Evolutionary conservation across 2,888 invertebrate genomes (phyloP), one percentile per base, ranked within the genome.

Genomic region (Tanypteryx hageni): DNA sequence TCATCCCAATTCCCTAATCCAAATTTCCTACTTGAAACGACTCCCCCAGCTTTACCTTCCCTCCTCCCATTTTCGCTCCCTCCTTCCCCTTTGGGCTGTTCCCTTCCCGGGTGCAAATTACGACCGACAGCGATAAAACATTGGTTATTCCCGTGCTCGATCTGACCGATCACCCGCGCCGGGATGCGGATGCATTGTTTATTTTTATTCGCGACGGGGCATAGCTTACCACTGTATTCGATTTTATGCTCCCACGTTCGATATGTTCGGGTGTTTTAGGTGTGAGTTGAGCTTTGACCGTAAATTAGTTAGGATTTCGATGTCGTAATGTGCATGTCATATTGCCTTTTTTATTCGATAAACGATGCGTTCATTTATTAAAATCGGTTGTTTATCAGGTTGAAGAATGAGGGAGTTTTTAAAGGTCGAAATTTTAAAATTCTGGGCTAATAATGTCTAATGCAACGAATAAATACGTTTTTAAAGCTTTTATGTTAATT

Each of bases 181-280:
- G 76, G 10, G 76, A 76, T 27, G 76, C 18, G 18, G 76, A 68
- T 68, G 68, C 68, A 76, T 76, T 27, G 27, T 76, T 76, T 44
- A 44, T 44, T 76, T 76, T 76, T 76, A 27, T 76, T 76, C 10
- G 22, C 22, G 27, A 76, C n/a, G 27, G 22, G 9, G 27, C 10
- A 76, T 13, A 27, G 76, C 76, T 27, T 27, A 76, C 76, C 27
- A 13, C 76, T 27, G 76, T 27, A 27, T 27, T 76, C 76, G 76
- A 76, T 76, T 76, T 76, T 76, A 76, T 76, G 76, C 76, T 76
- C 22, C 13, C 76, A 76, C 27, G 76, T 76, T 76, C 22, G 76
- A 76, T 76, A 76, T 76, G 76, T 27, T 76, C 27, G 76, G 22
- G 18, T 27, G 22, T 13, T 11, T 9, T 22, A 76, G 13, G 76